Evolutionary conservation across 2,113 vertebrate species (phyloP).

Genomic region (Nestor notabilis): DNA sequence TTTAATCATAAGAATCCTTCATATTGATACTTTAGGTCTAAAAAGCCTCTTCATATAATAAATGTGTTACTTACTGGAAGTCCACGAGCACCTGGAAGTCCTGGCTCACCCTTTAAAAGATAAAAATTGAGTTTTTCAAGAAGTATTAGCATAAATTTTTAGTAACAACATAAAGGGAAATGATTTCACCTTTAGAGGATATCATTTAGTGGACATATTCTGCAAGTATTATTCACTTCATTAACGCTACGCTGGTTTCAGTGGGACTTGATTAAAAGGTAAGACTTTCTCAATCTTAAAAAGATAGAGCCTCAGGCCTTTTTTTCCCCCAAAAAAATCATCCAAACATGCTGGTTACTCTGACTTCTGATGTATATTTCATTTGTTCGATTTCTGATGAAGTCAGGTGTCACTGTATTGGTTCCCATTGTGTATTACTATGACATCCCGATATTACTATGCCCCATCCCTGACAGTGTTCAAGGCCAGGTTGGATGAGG

Average conservation of each 20-base stretch:
- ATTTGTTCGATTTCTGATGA: neutral
- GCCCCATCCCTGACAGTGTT: neutral
- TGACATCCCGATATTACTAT: neutral
- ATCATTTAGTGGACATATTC: neutral
- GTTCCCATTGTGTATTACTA: fast-evolving
- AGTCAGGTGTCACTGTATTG: neutral
- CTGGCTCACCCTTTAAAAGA: constrained; percentile 89
- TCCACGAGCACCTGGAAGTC: constrained; percentile 87
- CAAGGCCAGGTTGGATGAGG: neutral
- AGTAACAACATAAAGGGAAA: neutral
- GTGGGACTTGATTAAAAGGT: neutral
- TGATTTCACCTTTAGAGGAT: neutral
- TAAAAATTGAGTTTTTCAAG: neutral
- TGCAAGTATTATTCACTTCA: neutral
- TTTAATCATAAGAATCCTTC: neutral
- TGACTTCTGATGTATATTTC: neutral
- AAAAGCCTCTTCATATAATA: neutral
- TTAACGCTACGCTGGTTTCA: neutral
- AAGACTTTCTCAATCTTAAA: neutral
- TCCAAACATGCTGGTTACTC: neutral
- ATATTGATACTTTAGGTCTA: neutral
- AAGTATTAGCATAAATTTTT: neutral
- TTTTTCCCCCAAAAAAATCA: neutral
- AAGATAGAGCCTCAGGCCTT: neutral
- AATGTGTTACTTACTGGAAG: constrained; percentile 83